Evolutionary conservation across 2,797 vertebrate species (phyloP), one percentile per base, ranked within the genome.

Genomic region (Sciaenops ocellatus): DNA sequence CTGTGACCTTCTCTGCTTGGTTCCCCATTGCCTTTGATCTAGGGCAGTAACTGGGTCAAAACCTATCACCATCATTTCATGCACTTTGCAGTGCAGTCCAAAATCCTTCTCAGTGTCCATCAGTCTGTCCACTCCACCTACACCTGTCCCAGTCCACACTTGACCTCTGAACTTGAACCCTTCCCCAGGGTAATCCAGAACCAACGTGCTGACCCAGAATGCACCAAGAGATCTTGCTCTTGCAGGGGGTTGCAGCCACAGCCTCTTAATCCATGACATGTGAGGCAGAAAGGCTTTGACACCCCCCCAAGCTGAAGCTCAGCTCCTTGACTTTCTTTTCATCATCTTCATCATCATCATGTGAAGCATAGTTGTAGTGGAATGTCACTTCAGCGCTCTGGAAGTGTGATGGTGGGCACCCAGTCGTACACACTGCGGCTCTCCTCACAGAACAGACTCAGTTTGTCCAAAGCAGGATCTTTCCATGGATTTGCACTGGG

Each of bases 371-470:
- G 59, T 50, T 15, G 42, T 1, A 47, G 62, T 59, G 46, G 64
- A 9, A 22, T 20, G 76, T 55, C 22, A 26, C 70, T 75, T 95
- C 95, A 95, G 93, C 97, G 98, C 89, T 98, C 97, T 0, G 98
- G 97, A 60, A 99, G 96, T 17, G 96, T 96, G 87, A 99, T 95
- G 54, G 94, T 92, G 52, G 98, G 98, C 70, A 99, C 97, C 98
- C 98, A 99, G 89, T 99, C 97, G 15, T 97, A 98, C 76, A 95
- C 86, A 26, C 95, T 97, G 75, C 97, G 95, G 60, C 97, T 98
- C 85, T 98, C 97, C 79, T 99, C 97, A 0, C 98, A 99, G 86
- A 98, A 99, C 12, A 94, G 86, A 54, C 94, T 95, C 87, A 99
- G 94, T 66, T 97, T 97, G 88, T 98, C 97, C 86, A 99, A 91